Conservation (phyloP, 2,888 invertebrate genomes). For the Torymus auratus region DNA sequence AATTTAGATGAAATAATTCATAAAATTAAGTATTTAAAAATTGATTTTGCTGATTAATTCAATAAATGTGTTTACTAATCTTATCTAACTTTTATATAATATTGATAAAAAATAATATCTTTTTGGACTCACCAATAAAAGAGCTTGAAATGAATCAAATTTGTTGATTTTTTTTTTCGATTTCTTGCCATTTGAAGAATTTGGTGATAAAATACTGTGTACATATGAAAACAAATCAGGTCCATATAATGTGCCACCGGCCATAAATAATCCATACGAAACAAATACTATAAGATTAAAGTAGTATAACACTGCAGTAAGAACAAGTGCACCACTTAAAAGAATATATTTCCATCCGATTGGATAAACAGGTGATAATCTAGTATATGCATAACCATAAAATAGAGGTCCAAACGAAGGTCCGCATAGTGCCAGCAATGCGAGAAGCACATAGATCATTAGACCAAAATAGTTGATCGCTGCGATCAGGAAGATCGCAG, state of each 20-base stretch:
- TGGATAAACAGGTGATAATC: slow-evolving; percentile 50
- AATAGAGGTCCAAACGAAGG: slow-evolving; percentile 54
- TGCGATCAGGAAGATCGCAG: slow-evolving; percentile 53
- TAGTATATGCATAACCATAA: slow-evolving; percentile 51
- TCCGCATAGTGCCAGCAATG: slow-evolving; percentile 51
- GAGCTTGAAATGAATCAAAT: slow-evolving; percentile 80
- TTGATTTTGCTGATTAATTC: too few relatives aligned
- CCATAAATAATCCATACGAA: slow-evolving; percentile 66
- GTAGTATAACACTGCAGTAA: slow-evolving; percentile 46
- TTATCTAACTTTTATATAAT: too few relatives aligned
- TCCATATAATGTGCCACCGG: slow-evolving; percentile 74
- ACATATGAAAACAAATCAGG: slow-evolving; percentile 79
- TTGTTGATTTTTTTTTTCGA: slow-evolving; percentile 81
- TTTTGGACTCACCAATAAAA: slow-evolving; percentile 79
- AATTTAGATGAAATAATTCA: too few relatives aligned
- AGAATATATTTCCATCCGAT: slow-evolving; percentile 52
- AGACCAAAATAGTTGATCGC: slow-evolving; percentile 49
- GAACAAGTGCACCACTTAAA: slow-evolving; percentile 6
- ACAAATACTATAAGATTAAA: slow-evolving; percentile 50
- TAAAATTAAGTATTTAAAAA: too few relatives aligned
- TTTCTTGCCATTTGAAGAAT: slow-evolving; percentile 81
- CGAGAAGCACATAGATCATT: slow-evolving; percentile 53
- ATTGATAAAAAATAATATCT: background rate
- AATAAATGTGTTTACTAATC: too few relatives aligned
- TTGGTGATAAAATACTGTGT: slow-evolving; percentile 82